A percentile compares a stretch with the other conserved stretches of the same genome.
phyloP scores from a whole-genome alignment of 2,113 vertebrate genomes.

The Neodon shergylaensis region DNA sequence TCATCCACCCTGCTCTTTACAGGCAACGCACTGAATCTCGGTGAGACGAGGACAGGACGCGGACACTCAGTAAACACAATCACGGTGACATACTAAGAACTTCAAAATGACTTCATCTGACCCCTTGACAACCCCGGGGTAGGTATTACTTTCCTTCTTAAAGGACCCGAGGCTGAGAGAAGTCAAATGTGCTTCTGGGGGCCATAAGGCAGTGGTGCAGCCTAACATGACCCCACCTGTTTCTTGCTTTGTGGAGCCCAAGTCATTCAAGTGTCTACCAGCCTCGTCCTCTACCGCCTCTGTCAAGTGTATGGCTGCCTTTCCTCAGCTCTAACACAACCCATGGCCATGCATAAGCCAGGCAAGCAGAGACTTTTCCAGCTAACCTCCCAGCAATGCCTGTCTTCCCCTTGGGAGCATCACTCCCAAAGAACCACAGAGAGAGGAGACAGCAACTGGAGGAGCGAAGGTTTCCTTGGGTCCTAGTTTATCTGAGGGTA shows the following conservation, averaged over 20 bases:
- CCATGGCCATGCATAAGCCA: neutral
- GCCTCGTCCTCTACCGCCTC: neutral
- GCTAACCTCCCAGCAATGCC: neutral
- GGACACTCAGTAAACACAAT: neutral
- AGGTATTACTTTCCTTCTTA: constrained; percentile 1
- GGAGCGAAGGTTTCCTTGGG: neutral
- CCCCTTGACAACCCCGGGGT: neutral
- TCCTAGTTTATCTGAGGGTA: neutral
- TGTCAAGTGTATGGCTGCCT: neutral
- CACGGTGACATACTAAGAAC: neutral
- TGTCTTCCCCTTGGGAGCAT: neutral
- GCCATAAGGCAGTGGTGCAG: neutral
- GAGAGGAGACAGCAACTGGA: neutral
- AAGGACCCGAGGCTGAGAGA: neutral
- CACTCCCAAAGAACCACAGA: neutral
- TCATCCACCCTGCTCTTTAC: neutral
- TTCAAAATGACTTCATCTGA: neutral
- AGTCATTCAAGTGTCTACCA: neutral
- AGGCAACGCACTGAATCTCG: neutral
- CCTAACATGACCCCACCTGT: neutral
- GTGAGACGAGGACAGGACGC: neutral
- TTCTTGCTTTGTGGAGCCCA: neutral
- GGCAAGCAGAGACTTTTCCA: neutral
- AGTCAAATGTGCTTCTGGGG: neutral
- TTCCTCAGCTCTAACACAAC: neutral